These are phyloP conservation scores for Melanotus villosus DNA, from an alignment of 2,888 invertebrate genomes.

Conservation along the genomic window DNA sequence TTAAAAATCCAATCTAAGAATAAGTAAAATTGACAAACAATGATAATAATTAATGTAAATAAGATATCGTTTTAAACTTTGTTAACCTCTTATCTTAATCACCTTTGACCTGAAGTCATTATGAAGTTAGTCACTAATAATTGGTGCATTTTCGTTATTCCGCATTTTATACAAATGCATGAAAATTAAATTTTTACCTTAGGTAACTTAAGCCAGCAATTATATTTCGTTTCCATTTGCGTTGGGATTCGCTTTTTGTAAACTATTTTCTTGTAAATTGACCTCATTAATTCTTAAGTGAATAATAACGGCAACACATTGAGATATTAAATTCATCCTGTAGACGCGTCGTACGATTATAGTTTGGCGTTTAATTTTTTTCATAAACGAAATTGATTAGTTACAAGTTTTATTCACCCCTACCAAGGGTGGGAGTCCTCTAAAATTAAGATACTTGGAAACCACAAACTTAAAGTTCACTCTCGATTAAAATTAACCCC, in stretches of 20 bases:
- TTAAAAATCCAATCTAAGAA: constrained; percentile 17
- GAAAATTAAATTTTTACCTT: too few species aligned
- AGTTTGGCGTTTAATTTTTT: not conserved
- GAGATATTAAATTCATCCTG: constrained; percentile 23
- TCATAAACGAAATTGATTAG: too few species aligned
- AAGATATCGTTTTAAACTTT: constrained; percentile 22
- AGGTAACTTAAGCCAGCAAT: too few species aligned
- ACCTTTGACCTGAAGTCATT: constrained; percentile 29
- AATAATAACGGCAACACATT: constrained; percentile 26
- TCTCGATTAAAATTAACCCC: too few species aligned
- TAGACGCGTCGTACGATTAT: constrained; percentile 11
- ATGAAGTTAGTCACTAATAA: constrained; percentile 20
- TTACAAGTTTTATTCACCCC: too few species aligned
- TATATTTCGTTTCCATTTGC: not conserved
- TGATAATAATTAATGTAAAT: constrained; percentile 22
- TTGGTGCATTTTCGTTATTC: not conserved
- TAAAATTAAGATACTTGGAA: too few species aligned
- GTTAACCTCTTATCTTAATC: constrained; percentile 18
- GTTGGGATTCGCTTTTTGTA: not conserved
- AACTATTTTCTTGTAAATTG: constrained; percentile 24
- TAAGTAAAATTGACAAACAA: constrained; percentile 25
- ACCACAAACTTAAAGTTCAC: too few species aligned
- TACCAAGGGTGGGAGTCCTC: too few species aligned
- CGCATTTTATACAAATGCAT: not conserved
- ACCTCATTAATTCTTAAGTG: constrained; percentile 25